A percentile compares a stretch with the other conserved stretches of the same genome.
Evolutionary conservation across 2,888 invertebrate genomes (phyloP).

Genomic region (Tanypteryx hageni): DNA sequence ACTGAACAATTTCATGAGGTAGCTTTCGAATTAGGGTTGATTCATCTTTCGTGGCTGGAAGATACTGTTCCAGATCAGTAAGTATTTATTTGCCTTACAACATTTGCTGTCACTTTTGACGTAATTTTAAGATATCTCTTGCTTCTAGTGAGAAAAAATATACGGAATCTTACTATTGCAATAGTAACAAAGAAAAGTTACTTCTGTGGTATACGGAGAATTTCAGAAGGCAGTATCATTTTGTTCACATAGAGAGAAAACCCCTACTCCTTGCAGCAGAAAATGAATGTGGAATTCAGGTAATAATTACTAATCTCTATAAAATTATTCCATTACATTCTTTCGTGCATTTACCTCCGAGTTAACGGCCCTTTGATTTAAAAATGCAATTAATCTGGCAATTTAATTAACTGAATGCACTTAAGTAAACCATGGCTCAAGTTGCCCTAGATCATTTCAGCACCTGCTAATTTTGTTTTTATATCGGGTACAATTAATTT

Average conservation of each 20-base stretch:
- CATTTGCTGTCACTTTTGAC: not conserved
- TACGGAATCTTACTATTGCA: constrained; percentile 81
- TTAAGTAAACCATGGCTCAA: not conserved
- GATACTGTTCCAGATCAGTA: not conserved
- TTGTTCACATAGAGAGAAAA: constrained; percentile 79
- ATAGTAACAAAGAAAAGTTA: constrained; percentile 83
- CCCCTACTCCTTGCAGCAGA: constrained; percentile 84
- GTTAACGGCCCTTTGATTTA: not conserved
- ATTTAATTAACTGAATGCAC: not conserved
- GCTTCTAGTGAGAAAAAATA: not conserved
- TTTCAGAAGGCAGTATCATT: constrained; percentile 84
- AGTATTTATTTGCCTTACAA: not conserved
- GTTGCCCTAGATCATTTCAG: not conserved
- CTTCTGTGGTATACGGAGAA: constrained; percentile 86
- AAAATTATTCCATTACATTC: too few relatives aligned
- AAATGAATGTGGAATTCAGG: constrained; percentile 88
- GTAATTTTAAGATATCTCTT: not conserved
- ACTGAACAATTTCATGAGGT: constrained; percentile 79
- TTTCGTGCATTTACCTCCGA: not conserved
- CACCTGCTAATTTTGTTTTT: not conserved
- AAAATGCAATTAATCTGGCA: not conserved
- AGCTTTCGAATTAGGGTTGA: constrained; percentile 80
- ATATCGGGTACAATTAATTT: not conserved
- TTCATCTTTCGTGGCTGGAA: constrained; percentile 70
- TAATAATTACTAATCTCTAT: constrained; percentile 71